These are phyloP conservation scores for Drosophila bocki DNA, from an alignment of 1,140 invertebrate species.

Conservation along the genomic window DNA sequence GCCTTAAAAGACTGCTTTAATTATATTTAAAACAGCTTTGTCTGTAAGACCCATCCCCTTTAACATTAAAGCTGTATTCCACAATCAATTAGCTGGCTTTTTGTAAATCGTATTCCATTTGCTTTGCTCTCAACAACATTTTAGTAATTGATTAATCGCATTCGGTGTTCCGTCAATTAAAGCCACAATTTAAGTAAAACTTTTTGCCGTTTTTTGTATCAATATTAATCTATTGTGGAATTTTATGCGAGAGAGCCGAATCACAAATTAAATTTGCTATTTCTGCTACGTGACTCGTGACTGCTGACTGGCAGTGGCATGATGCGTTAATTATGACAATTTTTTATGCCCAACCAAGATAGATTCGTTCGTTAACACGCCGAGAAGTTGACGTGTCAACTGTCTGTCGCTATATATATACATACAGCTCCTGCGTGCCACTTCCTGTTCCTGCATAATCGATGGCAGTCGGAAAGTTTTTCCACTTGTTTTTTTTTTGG, in stretches of 20 bases:
- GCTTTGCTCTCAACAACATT: constrained; percentile 36
- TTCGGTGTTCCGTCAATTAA: constrained; percentile 40
- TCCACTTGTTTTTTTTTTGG: constrained; percentile 22
- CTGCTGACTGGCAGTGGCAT: constrained; percentile 27
- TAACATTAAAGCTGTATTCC: not conserved
- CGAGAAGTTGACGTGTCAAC: constrained; percentile 62
- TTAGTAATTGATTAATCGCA: constrained; percentile 71
- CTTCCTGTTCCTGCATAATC: constrained; percentile 66
- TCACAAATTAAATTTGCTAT: constrained; percentile 76
- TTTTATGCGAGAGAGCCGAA: constrained; percentile 66
- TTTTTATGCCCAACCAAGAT: constrained; percentile 41
- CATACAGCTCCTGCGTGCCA: constrained; percentile 30
- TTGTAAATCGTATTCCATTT: constrained; percentile 3
- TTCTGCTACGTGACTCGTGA: constrained; percentile 71
- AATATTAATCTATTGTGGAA: constrained; percentile 41
- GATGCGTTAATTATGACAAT: constrained; percentile 72
- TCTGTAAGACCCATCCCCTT: not conserved
- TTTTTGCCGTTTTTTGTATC: constrained; percentile 28
- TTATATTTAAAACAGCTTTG: not conserved
- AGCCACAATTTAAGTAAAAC: constrained; percentile 37
- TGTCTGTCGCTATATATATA: constrained; percentile 40
- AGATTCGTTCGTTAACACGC: constrained; percentile 59
- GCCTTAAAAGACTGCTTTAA: not conserved
- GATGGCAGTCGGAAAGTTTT: constrained; percentile 52
- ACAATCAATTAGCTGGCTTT: constrained; percentile 23